Base-by-base conservation (phyloP, 2,113 vertebrate genomes). In the Callipepla squamata region DNA sequence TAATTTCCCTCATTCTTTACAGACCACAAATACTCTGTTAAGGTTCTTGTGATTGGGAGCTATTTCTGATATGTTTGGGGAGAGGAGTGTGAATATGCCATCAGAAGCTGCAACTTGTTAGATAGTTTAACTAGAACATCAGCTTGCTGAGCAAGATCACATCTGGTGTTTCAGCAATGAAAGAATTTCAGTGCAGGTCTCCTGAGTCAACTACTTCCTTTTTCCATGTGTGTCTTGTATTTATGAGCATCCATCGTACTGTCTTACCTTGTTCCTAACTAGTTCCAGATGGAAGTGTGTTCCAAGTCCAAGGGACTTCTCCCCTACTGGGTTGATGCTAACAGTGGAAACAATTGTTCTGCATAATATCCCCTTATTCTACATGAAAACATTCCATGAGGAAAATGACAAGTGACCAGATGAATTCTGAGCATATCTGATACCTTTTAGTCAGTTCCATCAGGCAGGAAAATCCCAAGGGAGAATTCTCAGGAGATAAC, bases 391-490 rank as follows among this genome's bases (percentile, higher is more conserved):
- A 11, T 79, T 85, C 53, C 50, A 20, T 87, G 36, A 55, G 87
- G 53, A 81, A 94, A 92, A 86, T 80, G 44, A 61, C 42, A 90
- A 68, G 34, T 78, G 59, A 5, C 44, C 22, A 69, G 76, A 8
- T 85, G 42, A 74, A 65, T 66, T 83, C 61, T 80, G 77, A 80
- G 67, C 21, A 90, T 63, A 75, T 66, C 66, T 89, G 28, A 0
- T 50, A 40, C 57, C 23, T 93, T 80, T 66, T 47, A 87, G 55
- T 11, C 4, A 5, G 26, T 79, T 80, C 30, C 65, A n/a, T n/a
- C 63, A 61, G 82, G 62, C 55, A 81, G 89, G 76, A 70, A 89
- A 90, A 69, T 81, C 62, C 83, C 42, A 57, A 55, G 74, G 90
- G 72, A 80, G 26, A 61, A 63, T 76, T 94, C 55, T 78, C 50